These are phyloP conservation scores for Ostrea denselamellosa DNA, from an alignment of 1,140 invertebrate species.

Conservation along the genomic window DNA sequence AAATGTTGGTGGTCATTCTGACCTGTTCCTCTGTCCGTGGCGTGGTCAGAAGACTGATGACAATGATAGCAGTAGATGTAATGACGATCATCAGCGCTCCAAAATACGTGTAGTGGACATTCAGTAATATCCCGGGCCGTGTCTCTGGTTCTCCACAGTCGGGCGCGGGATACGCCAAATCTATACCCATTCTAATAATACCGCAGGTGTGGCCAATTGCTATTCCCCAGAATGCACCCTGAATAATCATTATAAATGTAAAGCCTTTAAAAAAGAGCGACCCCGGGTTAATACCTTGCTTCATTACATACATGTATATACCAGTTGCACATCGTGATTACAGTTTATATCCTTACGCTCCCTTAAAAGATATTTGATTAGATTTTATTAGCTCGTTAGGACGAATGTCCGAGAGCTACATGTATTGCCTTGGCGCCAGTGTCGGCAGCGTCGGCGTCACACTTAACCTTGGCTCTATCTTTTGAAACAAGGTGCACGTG, in stretches of 20 bases:
- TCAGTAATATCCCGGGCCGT: conserved; percentile 66
- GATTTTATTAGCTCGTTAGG: too few species aligned
- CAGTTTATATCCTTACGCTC: too few species aligned
- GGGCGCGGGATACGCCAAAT: conserved; percentile 76
- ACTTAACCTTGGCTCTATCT: too few species aligned
- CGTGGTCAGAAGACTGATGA: conserved; percentile 71
- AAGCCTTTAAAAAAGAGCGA: too few species aligned
- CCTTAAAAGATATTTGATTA: too few species aligned
- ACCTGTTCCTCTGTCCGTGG: conserved; percentile 68
- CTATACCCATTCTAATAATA: conserved; percentile 76
- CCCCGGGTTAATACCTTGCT: too few species aligned
- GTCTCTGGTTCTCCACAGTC: conserved; percentile 73
- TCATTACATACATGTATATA: too few species aligned
- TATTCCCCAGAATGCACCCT: conserved; percentile 83
- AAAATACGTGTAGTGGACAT: conserved; percentile 78
- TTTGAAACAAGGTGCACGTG: too few species aligned
- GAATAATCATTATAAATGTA: neutral
- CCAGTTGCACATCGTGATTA: too few species aligned
- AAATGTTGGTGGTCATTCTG: neutral
- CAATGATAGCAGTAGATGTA: conserved; percentile 69
- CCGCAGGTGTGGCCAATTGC: conserved; percentile 80
- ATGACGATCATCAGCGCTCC: conserved; percentile 71
- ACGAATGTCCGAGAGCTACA: too few species aligned
- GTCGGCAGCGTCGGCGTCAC: too few species aligned
- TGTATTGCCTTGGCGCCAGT: too few species aligned